phyloP scores from a whole-genome alignment of 2,113 vertebrate species.

The Axis porcinus region DNA sequence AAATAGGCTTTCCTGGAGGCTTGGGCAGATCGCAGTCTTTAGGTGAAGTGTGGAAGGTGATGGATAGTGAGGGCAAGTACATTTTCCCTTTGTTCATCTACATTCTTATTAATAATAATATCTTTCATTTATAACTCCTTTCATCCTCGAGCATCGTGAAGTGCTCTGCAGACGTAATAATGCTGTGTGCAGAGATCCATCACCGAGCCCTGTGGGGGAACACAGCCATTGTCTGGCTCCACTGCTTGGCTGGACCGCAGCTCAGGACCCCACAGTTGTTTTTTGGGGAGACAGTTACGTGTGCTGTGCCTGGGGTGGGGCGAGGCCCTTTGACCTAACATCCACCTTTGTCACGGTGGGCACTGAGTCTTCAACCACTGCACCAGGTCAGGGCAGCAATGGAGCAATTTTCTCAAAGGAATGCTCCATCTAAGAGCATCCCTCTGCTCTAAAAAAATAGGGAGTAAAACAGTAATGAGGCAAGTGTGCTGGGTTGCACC shows the following conservation, averaged over 20 bases:
- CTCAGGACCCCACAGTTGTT: not conserved
- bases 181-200: constrained; percentile 34
- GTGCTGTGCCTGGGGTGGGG: not conserved
- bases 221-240: not conserved
- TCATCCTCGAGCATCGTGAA: constrained; percentile 33
- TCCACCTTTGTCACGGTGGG: not conserved
- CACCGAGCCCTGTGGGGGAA: not conserved
- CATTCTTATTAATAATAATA: constrained; percentile 75
- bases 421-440: no score
- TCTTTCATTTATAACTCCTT: constrained; percentile 69
- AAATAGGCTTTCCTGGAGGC: constrained; percentile 72
- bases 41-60: constrained; percentile 61
- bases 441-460: no score
- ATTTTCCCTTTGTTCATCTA: constrained; percentile 68
- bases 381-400: not conserved
- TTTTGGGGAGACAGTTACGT: not conserved
- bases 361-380: rapidly evolving
- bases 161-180: constrained; percentile 50
- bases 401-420: not conserved
- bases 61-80: constrained; percentile 38
- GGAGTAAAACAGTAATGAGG: not conserved
- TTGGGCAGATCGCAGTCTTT: constrained; percentile 55
- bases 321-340: not conserved
- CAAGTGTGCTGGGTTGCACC: not conserved
- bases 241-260: not conserved